Evolutionary conservation across 2,113 vertebrate genomes (phyloP).

Genomic region (Phaetusa simplex): DNA sequence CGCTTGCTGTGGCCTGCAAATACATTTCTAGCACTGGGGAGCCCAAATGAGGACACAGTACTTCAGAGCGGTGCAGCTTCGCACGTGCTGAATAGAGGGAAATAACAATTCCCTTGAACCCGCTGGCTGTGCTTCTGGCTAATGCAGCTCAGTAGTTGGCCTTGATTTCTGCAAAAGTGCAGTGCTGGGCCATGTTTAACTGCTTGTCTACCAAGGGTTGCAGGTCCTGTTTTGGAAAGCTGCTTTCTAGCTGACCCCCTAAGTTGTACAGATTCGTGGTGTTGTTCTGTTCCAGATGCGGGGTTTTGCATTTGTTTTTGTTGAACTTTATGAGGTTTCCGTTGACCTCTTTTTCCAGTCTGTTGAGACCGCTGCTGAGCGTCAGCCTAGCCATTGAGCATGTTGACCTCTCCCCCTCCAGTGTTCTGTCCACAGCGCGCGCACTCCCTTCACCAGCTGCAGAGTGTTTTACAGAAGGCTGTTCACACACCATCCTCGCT

Average conservation of each 20-base stretch:
- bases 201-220: not conserved
- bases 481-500: not conserved
- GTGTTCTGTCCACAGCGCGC: not conserved
- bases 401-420: not conserved
- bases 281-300: not conserved
- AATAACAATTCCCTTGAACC: not conserved
- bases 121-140: not conserved
- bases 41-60: not conserved
- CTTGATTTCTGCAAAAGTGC: not conserved
- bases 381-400: not conserved
- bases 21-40: not conserved
- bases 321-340: not conserved
- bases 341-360: not conserved
- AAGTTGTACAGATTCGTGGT: not conserved
- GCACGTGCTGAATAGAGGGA: not conserved
- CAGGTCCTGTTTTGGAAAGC: not conserved
- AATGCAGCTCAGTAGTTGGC: not conserved
- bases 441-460: not conserved
- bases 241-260: not conserved
- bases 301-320: not conserved
- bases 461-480: not conserved
- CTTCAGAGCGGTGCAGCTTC: not conserved
- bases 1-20: not conserved
- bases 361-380: not conserved
- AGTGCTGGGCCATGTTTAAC: not conserved